A percentile compares a stretch with the other conserved stretches of the same genome.
Conservation (phyloP, 2,113 vertebrate genomes). For the Dipodomys spectabilis region DNA sequence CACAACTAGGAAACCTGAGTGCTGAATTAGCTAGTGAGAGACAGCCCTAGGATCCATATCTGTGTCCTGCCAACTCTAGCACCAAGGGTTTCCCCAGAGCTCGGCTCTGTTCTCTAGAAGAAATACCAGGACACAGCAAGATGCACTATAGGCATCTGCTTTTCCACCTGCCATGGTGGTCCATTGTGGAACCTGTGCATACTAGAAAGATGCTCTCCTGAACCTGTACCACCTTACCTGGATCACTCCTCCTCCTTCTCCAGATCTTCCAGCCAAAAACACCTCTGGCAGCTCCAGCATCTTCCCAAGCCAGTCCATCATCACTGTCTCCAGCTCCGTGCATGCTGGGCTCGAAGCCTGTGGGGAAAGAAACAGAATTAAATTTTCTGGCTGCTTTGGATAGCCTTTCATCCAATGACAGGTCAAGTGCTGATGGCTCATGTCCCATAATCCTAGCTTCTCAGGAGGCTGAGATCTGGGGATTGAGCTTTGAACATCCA, state of each 20-base stretch:
- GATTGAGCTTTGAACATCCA: no score
- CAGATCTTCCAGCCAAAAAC: conserved; percentile 91
- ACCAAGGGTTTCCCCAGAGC: neutral
- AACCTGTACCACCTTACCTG: conserved; percentile 87
- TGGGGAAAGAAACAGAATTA: neutral
- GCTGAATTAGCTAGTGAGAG: no score
- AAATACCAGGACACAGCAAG: rapidly evolving
- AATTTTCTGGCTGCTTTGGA: neutral
- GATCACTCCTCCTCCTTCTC: conserved; percentile 95
- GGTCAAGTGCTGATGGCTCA: no score
- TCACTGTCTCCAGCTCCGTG: conserved; percentile 96
- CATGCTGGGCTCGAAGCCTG: conserved; percentile 97
- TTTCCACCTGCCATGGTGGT: neutral
- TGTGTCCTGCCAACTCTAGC: neutral
- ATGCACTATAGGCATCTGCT: rapidly evolving
- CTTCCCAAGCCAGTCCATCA: conserved; percentile 98
- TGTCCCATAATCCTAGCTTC: no score
- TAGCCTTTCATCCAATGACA: no score
- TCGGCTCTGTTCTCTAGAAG: neutral
- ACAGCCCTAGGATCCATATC: neutral
- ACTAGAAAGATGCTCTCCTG: neutral
- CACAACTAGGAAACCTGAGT: rapidly evolving
- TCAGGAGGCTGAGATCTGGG: no score
- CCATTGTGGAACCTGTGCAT: neutral
- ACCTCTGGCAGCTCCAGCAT: conserved; percentile 93